Evolutionary conservation across 2,888 invertebrate species (phyloP).

Genomic region (Napeogenes sylphis): DNA sequence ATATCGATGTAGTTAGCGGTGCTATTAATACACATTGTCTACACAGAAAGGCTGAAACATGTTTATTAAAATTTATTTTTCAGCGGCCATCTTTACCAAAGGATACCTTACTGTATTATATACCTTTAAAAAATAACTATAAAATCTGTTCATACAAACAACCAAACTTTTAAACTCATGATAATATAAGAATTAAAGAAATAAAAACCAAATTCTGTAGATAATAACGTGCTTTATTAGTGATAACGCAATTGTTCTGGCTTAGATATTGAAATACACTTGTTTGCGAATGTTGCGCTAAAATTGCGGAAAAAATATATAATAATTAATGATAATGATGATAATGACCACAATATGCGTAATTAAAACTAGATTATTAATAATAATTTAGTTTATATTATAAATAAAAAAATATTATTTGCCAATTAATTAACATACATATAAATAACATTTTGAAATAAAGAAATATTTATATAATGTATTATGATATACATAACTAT

Average conservation of each 20-base stretch:
- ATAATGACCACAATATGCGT: background rate
- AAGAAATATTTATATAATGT: background rate
- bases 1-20: too few species aligned
- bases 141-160: too few species aligned
- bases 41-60: too few species aligned
- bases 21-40: too few species aligned
- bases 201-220: background rate
- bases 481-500: background rate
- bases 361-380: background rate
- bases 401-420: constrained; percentile 4
- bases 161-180: too few species aligned
- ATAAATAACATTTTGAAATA: background rate
- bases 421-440: constrained; percentile 1
- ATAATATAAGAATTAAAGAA: too few species aligned
- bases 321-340: background rate
- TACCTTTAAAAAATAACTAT: too few species aligned
- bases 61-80: too few species aligned
- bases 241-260: background rate
- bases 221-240: constrained; percentile 4
- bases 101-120: too few species aligned
- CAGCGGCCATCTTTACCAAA: too few species aligned
- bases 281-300: background rate
- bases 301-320: too few species aligned
- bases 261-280: constrained; percentile 1
- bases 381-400: background rate